These are phyloP conservation scores for Drosophila virilis DNA, from an alignment of 1,140 invertebrate species.

Conservation along the genomic window DNA sequence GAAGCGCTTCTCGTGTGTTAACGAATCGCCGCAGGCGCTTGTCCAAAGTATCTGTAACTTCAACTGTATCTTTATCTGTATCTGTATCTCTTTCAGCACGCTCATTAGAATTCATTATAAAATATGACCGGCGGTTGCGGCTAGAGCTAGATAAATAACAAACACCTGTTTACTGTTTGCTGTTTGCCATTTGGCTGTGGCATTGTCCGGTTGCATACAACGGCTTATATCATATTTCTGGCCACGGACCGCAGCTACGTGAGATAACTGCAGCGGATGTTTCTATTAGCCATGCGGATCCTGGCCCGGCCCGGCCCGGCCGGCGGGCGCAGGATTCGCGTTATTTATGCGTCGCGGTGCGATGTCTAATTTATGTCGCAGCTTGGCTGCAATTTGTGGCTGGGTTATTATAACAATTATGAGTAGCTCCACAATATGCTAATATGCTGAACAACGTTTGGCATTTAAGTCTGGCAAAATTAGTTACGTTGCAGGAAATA, in stretches of 20 bases:
- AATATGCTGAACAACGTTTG: constrained; percentile 28
- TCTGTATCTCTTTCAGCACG: constrained; percentile 19
- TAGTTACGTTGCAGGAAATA: constrained; percentile 19
- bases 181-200: background rate
- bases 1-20: constrained; percentile 55
- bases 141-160: constrained; percentile 44
- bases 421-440: constrained; percentile 30
- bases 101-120: constrained; percentile 76
- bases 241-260: constrained; percentile 41
- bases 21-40: constrained; percentile 56
- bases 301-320: background rate
- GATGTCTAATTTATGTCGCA: constrained; percentile 42
- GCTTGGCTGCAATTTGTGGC: constrained; percentile 56
- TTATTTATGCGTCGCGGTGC: constrained; percentile 51
- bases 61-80: background rate
- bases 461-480: constrained; percentile 52
- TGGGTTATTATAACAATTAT: constrained; percentile 46
- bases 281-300: constrained; percentile 44
- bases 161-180: constrained; percentile 51
- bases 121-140: constrained; percentile 5
- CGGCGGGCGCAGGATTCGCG: constrained; percentile 17
- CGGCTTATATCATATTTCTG: constrained; percentile 36
- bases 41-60: constrained; percentile 33
- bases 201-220: constrained; percentile 7
- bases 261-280: constrained; percentile 55